phyloP scores from a whole-genome alignment of 1,140 invertebrate genomes.

The Branchinecta lynchi region DNA sequence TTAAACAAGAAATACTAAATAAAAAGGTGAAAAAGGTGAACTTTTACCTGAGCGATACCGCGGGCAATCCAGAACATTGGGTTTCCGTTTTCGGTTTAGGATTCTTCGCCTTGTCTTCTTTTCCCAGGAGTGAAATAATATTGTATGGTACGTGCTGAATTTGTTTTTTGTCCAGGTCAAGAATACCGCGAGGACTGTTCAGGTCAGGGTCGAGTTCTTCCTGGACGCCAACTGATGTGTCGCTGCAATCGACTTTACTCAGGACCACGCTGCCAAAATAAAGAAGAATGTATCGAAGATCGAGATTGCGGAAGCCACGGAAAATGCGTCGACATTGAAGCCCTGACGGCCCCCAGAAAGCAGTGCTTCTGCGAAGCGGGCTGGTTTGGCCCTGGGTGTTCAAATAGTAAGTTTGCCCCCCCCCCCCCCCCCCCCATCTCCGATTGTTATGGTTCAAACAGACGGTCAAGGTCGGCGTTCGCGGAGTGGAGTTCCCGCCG shows the following conservation, averaged over 20 bases:
- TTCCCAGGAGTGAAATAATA: too few species aligned
- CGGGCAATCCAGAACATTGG: too few species aligned
- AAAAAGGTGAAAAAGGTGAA: too few species aligned
- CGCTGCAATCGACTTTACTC: slow-evolving; percentile 50
- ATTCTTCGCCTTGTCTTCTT: too few species aligned
- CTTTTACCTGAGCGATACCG: too few species aligned
- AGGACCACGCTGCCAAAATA: slow-evolving; percentile 63
- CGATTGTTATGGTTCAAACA: background rate
- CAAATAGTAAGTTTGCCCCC: slow-evolving; percentile 28
- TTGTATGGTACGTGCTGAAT: background rate
- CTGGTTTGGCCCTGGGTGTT: slow-evolving; percentile 45
- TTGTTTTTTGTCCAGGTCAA: slow-evolving; percentile 33
- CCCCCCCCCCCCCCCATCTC: background rate
- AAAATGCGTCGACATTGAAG: slow-evolving; percentile 57
- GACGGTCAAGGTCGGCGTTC: slow-evolving; percentile 17
- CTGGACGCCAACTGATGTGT: slow-evolving; percentile 34
- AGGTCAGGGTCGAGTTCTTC: slow-evolving; percentile 56
- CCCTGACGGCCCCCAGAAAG: slow-evolving; percentile 58
- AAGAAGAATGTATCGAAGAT: slow-evolving; percentile 64
- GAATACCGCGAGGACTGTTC: slow-evolving; percentile 63
- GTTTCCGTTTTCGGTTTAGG: too few species aligned
- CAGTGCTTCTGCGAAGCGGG: slow-evolving; percentile 79
- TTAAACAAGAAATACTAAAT: too few species aligned
- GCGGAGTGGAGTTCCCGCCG: slow-evolving; percentile 23
- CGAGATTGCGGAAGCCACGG: slow-evolving; percentile 68